Base-by-base conservation (phyloP, 1,140 invertebrate species). In the Drosophila kepulauana region DNA sequence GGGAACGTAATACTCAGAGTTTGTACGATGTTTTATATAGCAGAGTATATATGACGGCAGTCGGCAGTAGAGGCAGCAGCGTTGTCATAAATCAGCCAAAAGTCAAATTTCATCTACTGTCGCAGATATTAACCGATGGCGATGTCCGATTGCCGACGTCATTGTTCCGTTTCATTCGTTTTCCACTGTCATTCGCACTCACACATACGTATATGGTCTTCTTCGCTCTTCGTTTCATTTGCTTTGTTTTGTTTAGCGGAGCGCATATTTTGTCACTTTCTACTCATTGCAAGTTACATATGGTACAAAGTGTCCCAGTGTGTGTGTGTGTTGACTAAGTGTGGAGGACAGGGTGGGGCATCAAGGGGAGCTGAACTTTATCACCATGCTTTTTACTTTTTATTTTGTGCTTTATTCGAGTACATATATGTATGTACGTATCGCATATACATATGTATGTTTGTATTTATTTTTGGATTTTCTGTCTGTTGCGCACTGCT, bases 211-310 rank as follows among this genome's bases (percentile, higher is more conserved):
- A n/a, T n/a, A 45, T 45, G 5, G 43, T n/a, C 43, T 30, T 61
- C 28, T 30, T 30, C 15, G 16, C 46, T 45, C 4, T 58, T 30
- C 25, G n/a, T 54, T 33, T 49, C 20, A 43, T 15, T 33, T 33
- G 25, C 35, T 54, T 48, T 33, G 25, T 35, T 54, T 48, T 68
- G 33, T 30, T 20, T 75, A 81, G 33, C 67, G 78, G 61, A 85
- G 78, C 75, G 82, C 59, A 56, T 65, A 58, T 52, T 70, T 78
- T 87, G 79, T 87, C 82, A 79, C 84, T 87, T 82, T 88, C 84
- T 85, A 70, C 73, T 74, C 63, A 73, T 70, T 67, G 68, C 72
- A 69, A 49, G 62, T 51, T 35, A 43, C 70, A 48, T 52, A 15
- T 8, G 10, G 52, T 25, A 25, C 20, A 25, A 25, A 25, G 20